Percentiles rank a stretch among this genome's conserved stretches.
phyloP scores from a whole-genome alignment of 2,888 invertebrate species.

The Bedellia somnulentella region DNA sequence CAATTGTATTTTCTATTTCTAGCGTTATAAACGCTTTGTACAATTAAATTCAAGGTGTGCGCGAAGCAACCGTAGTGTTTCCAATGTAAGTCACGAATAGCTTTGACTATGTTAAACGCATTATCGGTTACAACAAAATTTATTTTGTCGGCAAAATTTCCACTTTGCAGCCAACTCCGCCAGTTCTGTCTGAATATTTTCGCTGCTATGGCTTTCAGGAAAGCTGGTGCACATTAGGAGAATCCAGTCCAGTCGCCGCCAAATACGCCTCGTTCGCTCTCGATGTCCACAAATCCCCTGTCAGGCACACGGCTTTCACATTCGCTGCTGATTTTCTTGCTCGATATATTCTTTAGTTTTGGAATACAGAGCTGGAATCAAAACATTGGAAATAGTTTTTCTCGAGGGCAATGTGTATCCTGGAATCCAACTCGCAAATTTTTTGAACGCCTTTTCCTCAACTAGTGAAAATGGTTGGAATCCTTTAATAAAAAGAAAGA shows the following conservation, averaged over 20 bases:
- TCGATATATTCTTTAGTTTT: constrained; percentile 2
- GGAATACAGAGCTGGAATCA: constrained; percentile 7
- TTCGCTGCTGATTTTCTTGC: constrained; percentile 8
- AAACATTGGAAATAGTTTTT: constrained; percentile 8
- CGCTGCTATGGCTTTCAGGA: constrained; percentile 4
- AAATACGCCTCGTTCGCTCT: constrained; percentile 7
- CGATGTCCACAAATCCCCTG: constrained; percentile 12
- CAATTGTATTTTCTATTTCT: neutral
- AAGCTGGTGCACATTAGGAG: constrained; percentile 2
- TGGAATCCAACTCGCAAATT: constrained; percentile 7
- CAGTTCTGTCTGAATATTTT: constrained; percentile 5
- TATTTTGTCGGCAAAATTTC: constrained; percentile 2
- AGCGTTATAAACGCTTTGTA: constrained; percentile 9
- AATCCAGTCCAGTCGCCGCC: constrained; percentile 4
- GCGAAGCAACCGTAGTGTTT: constrained; percentile 14
- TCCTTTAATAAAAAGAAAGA: neutral
- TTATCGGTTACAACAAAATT: constrained; percentile 4
- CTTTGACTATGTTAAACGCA: neutral
- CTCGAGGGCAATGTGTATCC: constrained; percentile 7
- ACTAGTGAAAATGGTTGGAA: neutral
- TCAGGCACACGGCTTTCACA: constrained; percentile 9
- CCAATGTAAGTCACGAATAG: constrained; percentile 7
- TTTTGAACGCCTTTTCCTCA: constrained; percentile 1
- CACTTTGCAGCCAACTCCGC: constrained; percentile 1
- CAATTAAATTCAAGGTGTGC: constrained; percentile 14